phyloP scores from a whole-genome alignment of 2,797 vertebrate species.

The Pseudotriccus pelzelni region DNA sequence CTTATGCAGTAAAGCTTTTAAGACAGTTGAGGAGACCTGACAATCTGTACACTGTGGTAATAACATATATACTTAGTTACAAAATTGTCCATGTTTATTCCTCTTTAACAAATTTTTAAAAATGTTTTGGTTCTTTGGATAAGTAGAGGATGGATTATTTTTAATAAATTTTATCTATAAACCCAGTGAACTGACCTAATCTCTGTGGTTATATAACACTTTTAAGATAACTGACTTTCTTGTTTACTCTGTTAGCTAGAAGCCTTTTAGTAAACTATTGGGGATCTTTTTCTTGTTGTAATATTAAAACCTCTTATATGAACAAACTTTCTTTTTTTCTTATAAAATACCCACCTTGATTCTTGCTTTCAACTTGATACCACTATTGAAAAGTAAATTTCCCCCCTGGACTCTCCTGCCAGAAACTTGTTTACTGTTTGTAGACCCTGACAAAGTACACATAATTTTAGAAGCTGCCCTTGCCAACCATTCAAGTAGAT shows the following conservation, averaged over 20 bases:
- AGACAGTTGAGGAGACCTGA: background rate
- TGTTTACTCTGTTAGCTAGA: background rate
- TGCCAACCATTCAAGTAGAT: background rate
- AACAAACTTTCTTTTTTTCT: background rate
- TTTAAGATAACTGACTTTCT: background rate
- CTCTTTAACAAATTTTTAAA: background rate
- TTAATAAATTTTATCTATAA: background rate
- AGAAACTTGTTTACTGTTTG: background rate
- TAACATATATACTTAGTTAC: too few relatives aligned
- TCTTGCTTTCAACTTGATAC: background rate
- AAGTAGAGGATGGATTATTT: background rate
- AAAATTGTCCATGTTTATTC: background rate
- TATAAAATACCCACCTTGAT: background rate
- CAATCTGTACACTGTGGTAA: too few relatives aligned
- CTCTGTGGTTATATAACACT: background rate
- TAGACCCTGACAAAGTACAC: background rate
- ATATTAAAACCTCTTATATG: background rate
- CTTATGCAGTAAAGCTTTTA: background rate
- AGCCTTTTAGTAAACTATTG: background rate
- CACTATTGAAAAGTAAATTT: background rate
- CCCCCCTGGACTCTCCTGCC: background rate
- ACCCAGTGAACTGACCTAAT: background rate
- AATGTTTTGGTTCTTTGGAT: background rate
- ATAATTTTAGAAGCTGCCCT: background rate
- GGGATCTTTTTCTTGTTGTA: background rate